Conservation (phyloP, 2,888 invertebrate genomes). For the Petrolisthes manimaculis region DNA sequence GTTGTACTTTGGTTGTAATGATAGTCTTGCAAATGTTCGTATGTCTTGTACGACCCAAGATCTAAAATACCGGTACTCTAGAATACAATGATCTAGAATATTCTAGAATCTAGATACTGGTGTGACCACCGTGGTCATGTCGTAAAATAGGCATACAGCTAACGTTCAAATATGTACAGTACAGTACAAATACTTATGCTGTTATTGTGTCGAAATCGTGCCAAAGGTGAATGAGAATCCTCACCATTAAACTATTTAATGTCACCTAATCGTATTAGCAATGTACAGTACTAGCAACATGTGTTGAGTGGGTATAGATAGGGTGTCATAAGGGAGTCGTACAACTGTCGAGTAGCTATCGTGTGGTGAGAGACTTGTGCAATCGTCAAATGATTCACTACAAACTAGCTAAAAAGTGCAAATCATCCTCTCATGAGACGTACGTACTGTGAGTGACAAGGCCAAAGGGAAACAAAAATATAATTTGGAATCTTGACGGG, state of each 20-base stretch:
- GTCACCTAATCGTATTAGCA: not conserved
- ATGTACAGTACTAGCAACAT: not conserved
- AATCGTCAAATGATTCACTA: not conserved
- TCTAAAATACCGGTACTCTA: too few relatives aligned
- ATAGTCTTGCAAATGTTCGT: not conserved
- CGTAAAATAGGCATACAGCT: not conserved
- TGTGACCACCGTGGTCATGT: not conserved
- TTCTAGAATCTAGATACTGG: too few relatives aligned
- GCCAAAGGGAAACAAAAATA: not conserved
- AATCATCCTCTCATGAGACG: not conserved
- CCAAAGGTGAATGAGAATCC: not conserved
- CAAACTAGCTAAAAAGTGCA: not conserved
- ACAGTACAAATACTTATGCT: not conserved
- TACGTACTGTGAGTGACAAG: not conserved
- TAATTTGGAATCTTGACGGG: too few relatives aligned
- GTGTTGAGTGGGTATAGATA: not conserved
- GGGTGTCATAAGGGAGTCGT: not conserved
- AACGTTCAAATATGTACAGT: not conserved
- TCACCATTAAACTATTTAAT: not conserved
- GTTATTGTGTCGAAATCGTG: not conserved
- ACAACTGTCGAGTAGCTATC: not conserved
- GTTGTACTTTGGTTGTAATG: not conserved
- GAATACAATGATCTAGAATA: too few relatives aligned
- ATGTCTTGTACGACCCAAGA: not conserved
- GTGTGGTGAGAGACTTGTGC: not conserved